Conservation (phyloP, 2,888 invertebrate species). For the Lithodes maja region DNA sequence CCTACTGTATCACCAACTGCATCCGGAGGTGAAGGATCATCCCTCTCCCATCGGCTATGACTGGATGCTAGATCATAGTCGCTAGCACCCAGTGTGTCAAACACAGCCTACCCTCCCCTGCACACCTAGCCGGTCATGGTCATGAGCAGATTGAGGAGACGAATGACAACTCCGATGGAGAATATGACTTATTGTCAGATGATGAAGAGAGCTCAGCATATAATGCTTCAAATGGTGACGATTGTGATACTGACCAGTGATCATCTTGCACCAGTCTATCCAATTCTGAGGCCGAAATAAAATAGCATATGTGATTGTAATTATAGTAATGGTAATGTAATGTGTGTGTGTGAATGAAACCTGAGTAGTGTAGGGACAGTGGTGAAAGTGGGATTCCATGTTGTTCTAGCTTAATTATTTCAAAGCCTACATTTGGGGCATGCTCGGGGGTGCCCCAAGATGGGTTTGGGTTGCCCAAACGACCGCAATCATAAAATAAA, state of each 20-base stretch:
- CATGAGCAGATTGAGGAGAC: not conserved
- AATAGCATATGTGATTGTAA: not conserved
- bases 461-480: not conserved
- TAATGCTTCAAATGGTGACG: not conserved
- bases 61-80: constrained; percentile 12
- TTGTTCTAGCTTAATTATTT: not conserved
- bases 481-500: not conserved
- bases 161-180: not conserved
- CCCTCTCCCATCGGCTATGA: constrained; percentile 4
- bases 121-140: not conserved
- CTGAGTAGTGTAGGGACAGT: not conserved
- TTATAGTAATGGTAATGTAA: not conserved
- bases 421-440: not conserved
- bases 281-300: not conserved
- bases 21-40: not conserved
- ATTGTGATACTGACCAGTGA: not conserved
- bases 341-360: not conserved
- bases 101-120: constrained; percentile 8
- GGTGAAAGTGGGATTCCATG: not conserved
- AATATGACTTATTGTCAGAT: not conserved
- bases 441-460: not conserved
- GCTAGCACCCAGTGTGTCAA: constrained; percentile 1
- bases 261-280: not conserved
- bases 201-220: not conserved
- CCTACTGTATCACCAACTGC: not conserved